phyloP scores from a whole-genome alignment of 2,888 invertebrate genomes.

The Limnephilus marmoratus region DNA sequence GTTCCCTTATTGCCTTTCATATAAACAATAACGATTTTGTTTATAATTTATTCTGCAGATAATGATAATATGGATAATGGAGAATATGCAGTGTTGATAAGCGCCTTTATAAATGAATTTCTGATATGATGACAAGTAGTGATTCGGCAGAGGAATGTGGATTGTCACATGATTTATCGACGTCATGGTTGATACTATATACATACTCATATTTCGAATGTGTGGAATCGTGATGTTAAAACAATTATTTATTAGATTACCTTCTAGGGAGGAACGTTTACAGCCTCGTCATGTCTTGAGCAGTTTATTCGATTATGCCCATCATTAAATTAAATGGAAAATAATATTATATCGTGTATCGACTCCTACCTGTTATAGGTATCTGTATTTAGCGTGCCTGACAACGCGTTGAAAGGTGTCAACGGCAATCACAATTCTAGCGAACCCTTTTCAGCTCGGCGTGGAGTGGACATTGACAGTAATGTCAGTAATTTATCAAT shows the following conservation, averaged over 20 bases:
- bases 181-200: background rate
- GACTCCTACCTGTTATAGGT: background rate
- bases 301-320: background rate
- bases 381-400: background rate
- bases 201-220: background rate
- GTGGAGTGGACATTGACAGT: background rate
- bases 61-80: background rate
- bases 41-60: background rate
- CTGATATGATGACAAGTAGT: background rate
- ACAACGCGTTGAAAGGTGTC: background rate
- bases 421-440: background rate
- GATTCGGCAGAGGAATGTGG: background rate
- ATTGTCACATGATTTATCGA: background rate
- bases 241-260: no score
- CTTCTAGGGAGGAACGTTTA: background rate
- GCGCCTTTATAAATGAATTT: background rate
- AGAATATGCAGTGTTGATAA: background rate
- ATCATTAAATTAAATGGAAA: background rate
- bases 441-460: background rate
- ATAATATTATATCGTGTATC: background rate
- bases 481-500: constrained; percentile 5
- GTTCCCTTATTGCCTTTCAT: background rate
- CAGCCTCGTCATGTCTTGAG: background rate
- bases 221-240: no score
- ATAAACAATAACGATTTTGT: background rate